These are phyloP conservation scores for Parnassius apollo DNA, from an alignment of 2,888 invertebrate species.

Conservation along the genomic window DNA sequence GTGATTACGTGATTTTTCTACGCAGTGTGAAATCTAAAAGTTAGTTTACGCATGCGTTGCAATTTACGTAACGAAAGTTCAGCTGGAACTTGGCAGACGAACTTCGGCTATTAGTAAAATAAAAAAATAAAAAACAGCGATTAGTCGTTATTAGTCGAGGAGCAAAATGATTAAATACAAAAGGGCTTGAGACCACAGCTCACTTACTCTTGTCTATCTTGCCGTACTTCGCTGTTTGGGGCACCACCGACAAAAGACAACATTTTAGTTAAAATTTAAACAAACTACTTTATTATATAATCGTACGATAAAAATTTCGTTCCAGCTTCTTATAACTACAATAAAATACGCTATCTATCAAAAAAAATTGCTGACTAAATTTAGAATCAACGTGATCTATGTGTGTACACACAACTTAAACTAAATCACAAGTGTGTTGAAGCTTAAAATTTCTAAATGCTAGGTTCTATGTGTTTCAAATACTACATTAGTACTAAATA, in stretches of 20 bases:
- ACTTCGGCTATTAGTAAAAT: constrained; percentile 63
- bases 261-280: constrained; percentile 61
- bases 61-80: constrained; percentile 50
- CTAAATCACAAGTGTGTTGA: constrained; percentile 11
- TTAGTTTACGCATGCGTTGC: constrained; percentile 64
- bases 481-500: background rate
- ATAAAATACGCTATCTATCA: constrained; percentile 15
- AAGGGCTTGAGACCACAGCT: constrained; percentile 79
- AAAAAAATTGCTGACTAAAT: constrained; percentile 3
- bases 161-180: constrained; percentile 68
- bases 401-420: constrained; percentile 10
- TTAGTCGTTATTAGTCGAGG: constrained; percentile 74
- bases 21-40: constrained; percentile 27
- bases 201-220: constrained; percentile 77
- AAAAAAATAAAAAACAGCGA: constrained; percentile 56
- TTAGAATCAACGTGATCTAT: constrained; percentile 12
- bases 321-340: constrained; percentile 28
- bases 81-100: constrained; percentile 60
- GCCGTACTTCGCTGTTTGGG: constrained; percentile 78
- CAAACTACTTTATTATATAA: constrained; percentile 7
- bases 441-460: constrained; percentile 9
- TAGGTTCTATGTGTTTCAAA: no score
- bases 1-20: constrained; percentile 27
- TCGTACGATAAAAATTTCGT: constrained; percentile 19
- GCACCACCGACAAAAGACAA: constrained; percentile 82